Conservation (phyloP, 1,140 invertebrate genomes). For the Bicyclus anynana region DNA sequence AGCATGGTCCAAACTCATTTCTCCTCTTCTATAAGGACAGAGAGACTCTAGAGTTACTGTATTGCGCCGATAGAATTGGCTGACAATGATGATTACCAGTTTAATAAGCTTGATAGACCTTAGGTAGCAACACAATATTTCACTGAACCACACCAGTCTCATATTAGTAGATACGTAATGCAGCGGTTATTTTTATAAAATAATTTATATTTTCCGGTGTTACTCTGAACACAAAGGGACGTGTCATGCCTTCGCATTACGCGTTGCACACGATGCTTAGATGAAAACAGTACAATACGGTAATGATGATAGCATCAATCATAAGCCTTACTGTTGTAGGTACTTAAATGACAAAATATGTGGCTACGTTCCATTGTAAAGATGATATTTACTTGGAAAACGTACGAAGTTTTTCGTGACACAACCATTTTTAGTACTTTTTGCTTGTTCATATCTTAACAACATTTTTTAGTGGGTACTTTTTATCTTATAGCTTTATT, state of each 20-base stretch:
- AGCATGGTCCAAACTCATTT: too few species aligned
- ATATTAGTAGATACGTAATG: background rate
- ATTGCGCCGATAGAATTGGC: too few species aligned
- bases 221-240: conserved; percentile 36
- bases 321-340: background rate
- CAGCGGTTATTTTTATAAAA: conserved; percentile 18
- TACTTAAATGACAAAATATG: background rate
- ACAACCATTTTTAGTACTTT: too few species aligned
- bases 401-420: too few species aligned
- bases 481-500: too few species aligned
- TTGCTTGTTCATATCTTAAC: too few species aligned
- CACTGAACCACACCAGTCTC: background rate
- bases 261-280: background rate
- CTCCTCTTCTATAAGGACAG: too few species aligned
- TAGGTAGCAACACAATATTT: background rate
- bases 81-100: too few species aligned
- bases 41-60: too few species aligned
- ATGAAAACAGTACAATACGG: background rate
- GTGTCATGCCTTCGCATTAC: conserved; percentile 7
- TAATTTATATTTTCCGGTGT: conserved; percentile 51
- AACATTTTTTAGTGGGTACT: too few species aligned
- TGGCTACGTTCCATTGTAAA: background rate
- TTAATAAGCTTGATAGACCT: too few species aligned
- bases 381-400: too few species aligned
- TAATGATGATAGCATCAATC: conserved; percentile 6